Evolutionary conservation across 2,113 vertebrate species (phyloP), one percentile per base, ranked within the genome.

Genomic region (Nycticryphes semicollaris): DNA sequence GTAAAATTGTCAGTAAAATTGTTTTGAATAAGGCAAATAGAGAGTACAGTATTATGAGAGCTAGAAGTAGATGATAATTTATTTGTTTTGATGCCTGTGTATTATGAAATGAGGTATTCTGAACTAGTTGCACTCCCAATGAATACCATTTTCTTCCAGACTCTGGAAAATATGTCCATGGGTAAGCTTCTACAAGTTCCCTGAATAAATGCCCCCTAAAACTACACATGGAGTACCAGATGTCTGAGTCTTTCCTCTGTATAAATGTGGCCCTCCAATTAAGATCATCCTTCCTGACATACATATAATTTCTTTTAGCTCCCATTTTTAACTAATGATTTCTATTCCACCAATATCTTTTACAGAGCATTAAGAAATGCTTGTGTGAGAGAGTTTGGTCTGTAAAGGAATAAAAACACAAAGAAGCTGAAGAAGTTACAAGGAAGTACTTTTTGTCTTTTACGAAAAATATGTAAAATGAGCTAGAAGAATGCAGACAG

Each of bases 401-500:
- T 63, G 20, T 37, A 78, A 94, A 84, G 35, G 13, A 93, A 23
- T 37, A 89, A 81, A 31, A 76, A 97, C 50, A 95, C 23, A 81
- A 93, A 83, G 87, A 81, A 83, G 14, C 16, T 83, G 33, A 97
- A 95, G 56, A 96, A 96, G 53, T 67, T 94, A 93, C 86, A 86
- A 95, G 69, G 87, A 95, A 69, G 20, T 89, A 74, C 19, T 85
- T 96, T 96, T 96, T 93, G 89, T 82, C 79, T 96, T 86, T 92
- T 93, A 93, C 91, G 82, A 93, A 63, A 89, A 94, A 86, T 96
- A 77, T 14, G 24, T 83, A 9, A 93, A 95, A 74, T 62, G 33
- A 94, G 51, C 66, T 98, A 96, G 90, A 98, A 97, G 54, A 96
- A 83, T 93, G 87, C 86, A 97, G 70, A 91, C 72, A 94, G 81